Evolutionary conservation across 2,797 vertebrate species (phyloP).

Genomic region (Dendrocincla fuliginosa): DNA sequence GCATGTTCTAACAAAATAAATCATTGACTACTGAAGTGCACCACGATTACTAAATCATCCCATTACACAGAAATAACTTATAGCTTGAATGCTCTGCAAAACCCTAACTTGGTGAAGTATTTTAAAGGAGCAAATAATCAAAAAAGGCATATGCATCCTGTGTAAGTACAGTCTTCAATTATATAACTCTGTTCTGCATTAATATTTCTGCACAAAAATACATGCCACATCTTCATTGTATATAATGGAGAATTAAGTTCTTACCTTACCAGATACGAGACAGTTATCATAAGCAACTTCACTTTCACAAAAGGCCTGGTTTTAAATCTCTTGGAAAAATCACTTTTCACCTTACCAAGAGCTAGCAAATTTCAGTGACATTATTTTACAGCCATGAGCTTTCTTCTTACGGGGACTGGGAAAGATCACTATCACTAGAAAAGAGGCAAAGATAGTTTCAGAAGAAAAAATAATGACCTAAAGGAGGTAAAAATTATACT

Average conservation of each 20-base stretch:
- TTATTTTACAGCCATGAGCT: background rate
- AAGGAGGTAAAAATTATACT: background rate
- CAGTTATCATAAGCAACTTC: background rate
- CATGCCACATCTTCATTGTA: fast-evolving
- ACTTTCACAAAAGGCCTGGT: background rate
- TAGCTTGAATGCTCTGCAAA: background rate
- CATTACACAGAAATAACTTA: background rate
- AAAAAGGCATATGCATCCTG: background rate
- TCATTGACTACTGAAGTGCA: too few relatives aligned
- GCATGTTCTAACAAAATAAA: too few relatives aligned
- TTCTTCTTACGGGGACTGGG: background rate
- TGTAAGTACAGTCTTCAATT: background rate
- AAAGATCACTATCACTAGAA: background rate
- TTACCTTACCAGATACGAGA: background rate
- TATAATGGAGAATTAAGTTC: background rate
- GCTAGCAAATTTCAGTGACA: background rate
- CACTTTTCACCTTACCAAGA: background rate
- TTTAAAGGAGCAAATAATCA: background rate
- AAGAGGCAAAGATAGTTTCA: background rate
- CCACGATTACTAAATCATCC: background rate
- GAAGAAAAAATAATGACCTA: background rate
- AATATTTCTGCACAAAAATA: background rate
- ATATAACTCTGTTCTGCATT: background rate
- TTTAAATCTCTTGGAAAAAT: background rate
- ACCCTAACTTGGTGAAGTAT: background rate